A percentile compares a stretch with the other conserved stretches of the same genome.
Conservation (phyloP, 2,888 invertebrate species). For the Herminia tarsipennalis region DNA sequence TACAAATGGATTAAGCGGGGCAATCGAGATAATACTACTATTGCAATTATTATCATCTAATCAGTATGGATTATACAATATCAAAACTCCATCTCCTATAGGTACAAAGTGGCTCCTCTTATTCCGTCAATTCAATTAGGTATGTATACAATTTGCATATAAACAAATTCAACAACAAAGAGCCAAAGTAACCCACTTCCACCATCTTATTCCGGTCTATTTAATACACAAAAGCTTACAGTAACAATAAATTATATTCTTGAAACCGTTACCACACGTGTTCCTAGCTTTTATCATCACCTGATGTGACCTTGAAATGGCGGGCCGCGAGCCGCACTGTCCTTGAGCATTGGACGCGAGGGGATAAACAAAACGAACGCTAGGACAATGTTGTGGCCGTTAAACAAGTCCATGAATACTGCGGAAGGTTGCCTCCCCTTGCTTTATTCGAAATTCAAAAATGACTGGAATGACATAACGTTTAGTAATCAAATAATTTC, state of each 20-base stretch:
- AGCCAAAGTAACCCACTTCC: not conserved
- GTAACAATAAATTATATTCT: conserved; percentile 15
- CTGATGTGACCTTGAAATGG: conserved; percentile 47
- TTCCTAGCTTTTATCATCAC: conserved; percentile 33
- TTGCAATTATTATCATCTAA: too few species aligned
- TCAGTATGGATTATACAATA: too few species aligned
- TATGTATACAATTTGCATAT: not conserved
- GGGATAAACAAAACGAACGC: conserved; percentile 43
- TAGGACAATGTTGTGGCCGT: conserved; percentile 46
- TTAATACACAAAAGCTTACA: conserved; percentile 13
- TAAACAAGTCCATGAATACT: conserved; percentile 49
- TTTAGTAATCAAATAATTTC: conserved; percentile 18
- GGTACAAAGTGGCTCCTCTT: not conserved
- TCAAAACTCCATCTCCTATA: too few species aligned
- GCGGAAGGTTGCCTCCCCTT: conserved; percentile 44
- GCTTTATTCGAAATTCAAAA: conserved; percentile 26
- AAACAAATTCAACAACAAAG: not conserved
- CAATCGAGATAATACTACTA: too few species aligned
- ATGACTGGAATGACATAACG: conserved; percentile 17
- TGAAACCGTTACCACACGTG: conserved; percentile 42
- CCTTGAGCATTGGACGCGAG: conserved; percentile 44
- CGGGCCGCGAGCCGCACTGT: conserved; percentile 29
- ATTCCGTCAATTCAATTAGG: not conserved
- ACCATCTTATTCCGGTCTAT: conserved; percentile 16
- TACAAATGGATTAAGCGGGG: too few species aligned